phyloP scores from a whole-genome alignment of 2,888 invertebrate genomes.

The Drosophila infuscata region DNA sequence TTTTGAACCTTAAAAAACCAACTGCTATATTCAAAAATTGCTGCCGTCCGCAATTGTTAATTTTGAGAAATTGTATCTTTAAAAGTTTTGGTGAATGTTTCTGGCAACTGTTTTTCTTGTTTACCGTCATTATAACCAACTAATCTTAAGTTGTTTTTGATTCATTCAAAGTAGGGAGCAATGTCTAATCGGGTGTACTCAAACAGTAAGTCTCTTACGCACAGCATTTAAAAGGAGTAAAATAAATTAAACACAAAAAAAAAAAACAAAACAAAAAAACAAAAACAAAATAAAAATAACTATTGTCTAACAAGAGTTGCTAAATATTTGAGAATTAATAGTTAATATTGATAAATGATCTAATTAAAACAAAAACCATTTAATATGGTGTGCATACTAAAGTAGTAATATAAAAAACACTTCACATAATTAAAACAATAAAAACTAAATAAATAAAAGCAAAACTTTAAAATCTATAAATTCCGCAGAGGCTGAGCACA shows the following conservation, averaged over 20 bases:
- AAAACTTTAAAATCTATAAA: constrained; percentile 31
- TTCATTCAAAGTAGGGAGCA: constrained; percentile 1
- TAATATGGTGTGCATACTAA: constrained; percentile 49
- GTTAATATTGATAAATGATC: constrained; percentile 17
- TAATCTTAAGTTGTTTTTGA: constrained; percentile 3
- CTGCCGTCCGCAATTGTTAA: constrained; percentile 74
- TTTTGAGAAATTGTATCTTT: not conserved
- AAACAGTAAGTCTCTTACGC: constrained; percentile 12
- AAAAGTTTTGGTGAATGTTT: not conserved
- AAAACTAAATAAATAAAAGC: not conserved
- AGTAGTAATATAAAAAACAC: constrained; percentile 31
- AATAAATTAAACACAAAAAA: not conserved
- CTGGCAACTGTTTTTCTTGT: constrained; percentile 3
- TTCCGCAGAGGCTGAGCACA: constrained; percentile 41
- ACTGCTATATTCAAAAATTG: constrained; percentile 46
- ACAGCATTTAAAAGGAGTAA: constrained; percentile 20
- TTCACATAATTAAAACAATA: not conserved
- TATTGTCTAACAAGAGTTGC: constrained; percentile 54
- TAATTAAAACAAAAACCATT: constrained; percentile 9
- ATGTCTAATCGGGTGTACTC: constrained; percentile 38
- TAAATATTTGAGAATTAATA: constrained; percentile 29
- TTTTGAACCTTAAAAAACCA: not conserved
- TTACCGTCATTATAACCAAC: constrained; percentile 3
- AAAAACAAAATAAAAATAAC: not conserved
- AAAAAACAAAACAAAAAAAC: not conserved